Percentiles rank a stretch among this genome's conserved stretches.
Conservation (phyloP, 2,113 vertebrate species). For the Heterotis niloticus region DNA sequence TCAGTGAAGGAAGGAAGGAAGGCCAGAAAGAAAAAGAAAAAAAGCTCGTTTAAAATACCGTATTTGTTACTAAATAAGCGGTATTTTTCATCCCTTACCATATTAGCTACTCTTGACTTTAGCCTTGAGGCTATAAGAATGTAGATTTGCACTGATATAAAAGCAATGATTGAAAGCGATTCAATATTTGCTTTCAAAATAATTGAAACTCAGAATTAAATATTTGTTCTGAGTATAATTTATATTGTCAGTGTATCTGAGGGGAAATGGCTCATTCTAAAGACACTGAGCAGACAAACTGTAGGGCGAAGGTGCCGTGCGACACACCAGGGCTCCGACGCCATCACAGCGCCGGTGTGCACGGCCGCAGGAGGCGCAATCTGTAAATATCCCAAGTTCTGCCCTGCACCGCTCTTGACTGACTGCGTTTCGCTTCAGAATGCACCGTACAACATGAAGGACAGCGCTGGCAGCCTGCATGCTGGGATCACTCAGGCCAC, state of each 20-base stretch:
- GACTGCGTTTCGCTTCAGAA: slow-evolving; percentile 60
- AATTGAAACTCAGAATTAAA: neutral
- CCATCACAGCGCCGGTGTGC: neutral
- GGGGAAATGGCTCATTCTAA: neutral
- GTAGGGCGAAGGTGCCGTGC: neutral
- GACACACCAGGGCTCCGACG: neutral
- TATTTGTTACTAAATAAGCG: no score
- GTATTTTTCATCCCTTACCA: no score
- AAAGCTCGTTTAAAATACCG: no score
- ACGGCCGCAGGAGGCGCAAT: neutral
- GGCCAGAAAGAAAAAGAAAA: no score
- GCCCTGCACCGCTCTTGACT: neutral
- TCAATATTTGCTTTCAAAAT: neutral
- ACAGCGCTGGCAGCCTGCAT: slow-evolving; percentile 74
- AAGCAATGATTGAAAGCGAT: neutral
- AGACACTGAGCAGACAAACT: neutral
- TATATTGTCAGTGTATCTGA: neutral
- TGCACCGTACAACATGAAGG: slow-evolving; percentile 90
- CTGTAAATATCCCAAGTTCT: neutral
- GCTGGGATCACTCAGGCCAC: slow-evolving; percentile 77
- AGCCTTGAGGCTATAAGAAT: no score
- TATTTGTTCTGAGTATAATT: neutral
- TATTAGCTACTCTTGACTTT: no score
- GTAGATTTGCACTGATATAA: neutral
- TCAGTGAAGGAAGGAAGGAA: no score